Base-by-base conservation (phyloP, 1,140 invertebrate species). In the Pogonomyrmex barbatus region DNA sequence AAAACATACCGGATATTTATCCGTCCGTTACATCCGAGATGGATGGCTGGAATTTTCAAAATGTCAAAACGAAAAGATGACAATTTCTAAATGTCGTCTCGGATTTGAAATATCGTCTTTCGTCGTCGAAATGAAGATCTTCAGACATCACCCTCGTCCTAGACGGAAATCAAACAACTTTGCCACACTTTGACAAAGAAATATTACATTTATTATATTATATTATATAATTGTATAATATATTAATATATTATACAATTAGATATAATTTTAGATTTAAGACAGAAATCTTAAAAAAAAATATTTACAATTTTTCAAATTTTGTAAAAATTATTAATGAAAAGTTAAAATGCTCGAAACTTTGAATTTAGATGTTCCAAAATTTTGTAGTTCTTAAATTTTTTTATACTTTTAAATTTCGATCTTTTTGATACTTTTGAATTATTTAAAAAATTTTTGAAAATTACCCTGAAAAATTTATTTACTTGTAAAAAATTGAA, bases 41-140 rank as follows among this genome's bases (percentile, higher is more conserved):
- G 60, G 68, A 82, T 58, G 14, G 3, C 3, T 36, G 67, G 42
- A 82, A 47, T 58, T 56, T 82, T 5, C 5, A 9, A 24, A 17
- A 33, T 39, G 67, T 73, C 67, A n/a, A 71, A 47, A 36, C 9
- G 24, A 17, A 82, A 60, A 36, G 42, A n/a, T 17, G 42, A 82
- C 54, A 50, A 83, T 83, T 73, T 60, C 33, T 73, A 75, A 62
- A 50, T n/a, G 67, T 60, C 54, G 8, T 47, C 78, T 17, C 39
- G 10, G 17, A 17, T 56, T 71, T 83, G 79, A 75, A 75, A 62
- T 75, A 50, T 83, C 39, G 17, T 2, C 3, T 33, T 0, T 70
- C 52, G 39, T 54, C 45, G 17, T 42, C 3, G 8, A 30, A 45
- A 39, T 62, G 30, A 75, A 73, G 68, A 83, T 50, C 42, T 30